Evolutionary conservation across 2,797 vertebrate species (phyloP).

Genomic region (Anguilla pacifica): DNA sequence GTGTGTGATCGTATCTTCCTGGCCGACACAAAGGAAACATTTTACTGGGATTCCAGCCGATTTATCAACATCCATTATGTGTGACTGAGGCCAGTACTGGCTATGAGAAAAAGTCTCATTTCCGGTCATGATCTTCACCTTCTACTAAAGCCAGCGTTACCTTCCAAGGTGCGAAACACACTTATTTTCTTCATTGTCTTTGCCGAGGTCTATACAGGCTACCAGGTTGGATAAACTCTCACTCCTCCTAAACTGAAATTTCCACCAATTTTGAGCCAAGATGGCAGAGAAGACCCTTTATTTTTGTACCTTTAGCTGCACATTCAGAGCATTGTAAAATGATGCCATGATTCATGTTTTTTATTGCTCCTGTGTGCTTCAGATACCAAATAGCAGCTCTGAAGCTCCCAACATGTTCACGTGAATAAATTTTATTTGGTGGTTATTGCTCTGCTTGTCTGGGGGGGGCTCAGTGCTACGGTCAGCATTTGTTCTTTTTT

Average conservation of each 20-base stretch:
- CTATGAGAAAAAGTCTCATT: constrained; percentile 43
- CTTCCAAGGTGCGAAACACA: not conserved
- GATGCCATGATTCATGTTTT: not conserved
- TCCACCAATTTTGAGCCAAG: not conserved
- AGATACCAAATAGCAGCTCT: not conserved
- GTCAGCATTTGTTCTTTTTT: constrained; percentile 51
- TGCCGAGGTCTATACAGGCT: constrained; percentile 2
- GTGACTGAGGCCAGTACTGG: constrained; percentile 31
- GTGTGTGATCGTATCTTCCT: constrained; percentile 29
- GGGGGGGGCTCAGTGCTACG: not conserved
- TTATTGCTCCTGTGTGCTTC: not conserved
- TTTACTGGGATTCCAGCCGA: constrained; percentile 28
- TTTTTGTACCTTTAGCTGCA: not conserved
- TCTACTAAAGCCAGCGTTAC: constrained; percentile 27
- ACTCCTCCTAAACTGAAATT: not conserved
- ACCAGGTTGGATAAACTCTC: not conserved
- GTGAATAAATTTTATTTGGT: not conserved
- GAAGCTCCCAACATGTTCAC: not conserved
- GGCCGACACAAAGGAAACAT: constrained; percentile 21
- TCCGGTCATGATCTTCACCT: constrained; percentile 33
- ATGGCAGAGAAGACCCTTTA: not conserved
- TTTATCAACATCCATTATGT: constrained; percentile 18
- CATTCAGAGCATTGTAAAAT: not conserved
- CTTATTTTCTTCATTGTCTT: constrained; percentile 4
- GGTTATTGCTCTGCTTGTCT: not conserved